These are phyloP conservation scores for Rhagologus leucostigma DNA, from an alignment of 2,113 vertebrate genomes.

Conservation along the genomic window DNA sequence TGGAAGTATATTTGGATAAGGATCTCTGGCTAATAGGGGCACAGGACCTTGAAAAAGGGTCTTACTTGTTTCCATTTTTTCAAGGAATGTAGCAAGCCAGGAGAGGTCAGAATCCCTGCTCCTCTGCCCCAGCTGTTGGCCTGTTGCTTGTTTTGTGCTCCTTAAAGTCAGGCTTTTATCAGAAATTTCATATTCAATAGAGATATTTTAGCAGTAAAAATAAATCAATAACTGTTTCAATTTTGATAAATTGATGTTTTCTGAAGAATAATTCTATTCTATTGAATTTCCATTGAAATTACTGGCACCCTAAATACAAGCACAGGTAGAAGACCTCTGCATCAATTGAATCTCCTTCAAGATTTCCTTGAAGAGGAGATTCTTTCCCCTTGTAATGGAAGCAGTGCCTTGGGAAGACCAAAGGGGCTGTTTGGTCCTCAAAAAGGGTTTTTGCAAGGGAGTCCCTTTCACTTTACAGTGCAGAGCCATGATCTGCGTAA, in stretches of 20 bases:
- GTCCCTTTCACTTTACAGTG: neutral
- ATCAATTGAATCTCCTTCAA: neutral
- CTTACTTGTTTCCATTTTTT: neutral
- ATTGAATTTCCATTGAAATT: neutral
- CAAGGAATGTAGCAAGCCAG: neutral
- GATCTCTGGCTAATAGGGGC: neutral
- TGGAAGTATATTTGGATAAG: neutral
- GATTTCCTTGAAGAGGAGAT: neutral
- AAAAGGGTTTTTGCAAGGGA: neutral
- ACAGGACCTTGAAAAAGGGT: neutral
- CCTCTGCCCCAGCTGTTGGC: neutral
- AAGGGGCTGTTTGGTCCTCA: neutral
- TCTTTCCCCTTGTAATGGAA: neutral
- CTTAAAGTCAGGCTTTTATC: neutral
- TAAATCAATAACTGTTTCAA: neutral
- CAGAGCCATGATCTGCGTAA: neutral
- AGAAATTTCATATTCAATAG: neutral
- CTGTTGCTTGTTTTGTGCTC: neutral
- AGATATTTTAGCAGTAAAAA: neutral
- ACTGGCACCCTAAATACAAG: neutral
- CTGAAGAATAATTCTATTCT: neutral
- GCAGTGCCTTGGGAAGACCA: neutral
- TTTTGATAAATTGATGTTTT: neutral
- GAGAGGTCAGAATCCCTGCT: neutral
- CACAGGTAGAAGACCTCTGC: neutral